phyloP scores from a whole-genome alignment of 2,113 vertebrate genomes.

The Oreochromis aureus region DNA sequence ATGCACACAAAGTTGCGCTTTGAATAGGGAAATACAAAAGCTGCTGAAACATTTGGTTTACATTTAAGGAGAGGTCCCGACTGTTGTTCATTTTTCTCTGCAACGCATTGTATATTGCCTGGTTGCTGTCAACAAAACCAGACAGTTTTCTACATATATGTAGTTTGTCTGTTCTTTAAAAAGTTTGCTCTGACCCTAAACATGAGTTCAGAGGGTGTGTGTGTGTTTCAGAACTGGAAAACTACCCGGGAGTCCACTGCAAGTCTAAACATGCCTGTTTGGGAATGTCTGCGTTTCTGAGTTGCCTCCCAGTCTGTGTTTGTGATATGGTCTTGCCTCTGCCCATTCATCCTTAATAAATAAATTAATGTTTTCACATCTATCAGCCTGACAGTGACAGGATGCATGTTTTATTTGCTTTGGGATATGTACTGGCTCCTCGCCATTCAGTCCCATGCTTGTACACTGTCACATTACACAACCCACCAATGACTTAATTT shows the following conservation, averaged over 20 bases:
- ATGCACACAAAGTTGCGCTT: neutral
- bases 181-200: neutral
- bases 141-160: neutral
- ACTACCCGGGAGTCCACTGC: neutral
- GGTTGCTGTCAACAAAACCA: neutral
- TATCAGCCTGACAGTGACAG: neutral
- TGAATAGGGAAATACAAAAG: neutral
- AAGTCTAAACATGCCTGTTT: conserved; percentile 19
- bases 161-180: neutral
- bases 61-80: neutral
- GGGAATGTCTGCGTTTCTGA: neutral
- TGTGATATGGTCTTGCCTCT: neutral
- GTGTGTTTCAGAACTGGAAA: neutral
- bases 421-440: neutral
- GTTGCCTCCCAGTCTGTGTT: neutral
- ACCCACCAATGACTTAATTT: neutral
- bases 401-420: neutral
- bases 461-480: neutral
- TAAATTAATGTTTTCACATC: neutral
- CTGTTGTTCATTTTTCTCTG: neutral
- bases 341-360: neutral
- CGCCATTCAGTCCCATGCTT: rapidly evolving
- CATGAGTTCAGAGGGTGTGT: neutral
- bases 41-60: neutral
- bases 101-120: rapidly evolving